These are phyloP conservation scores for Ailurus styani DNA, from an alignment of 2,113 vertebrate species.

Conservation along the genomic window DNA sequence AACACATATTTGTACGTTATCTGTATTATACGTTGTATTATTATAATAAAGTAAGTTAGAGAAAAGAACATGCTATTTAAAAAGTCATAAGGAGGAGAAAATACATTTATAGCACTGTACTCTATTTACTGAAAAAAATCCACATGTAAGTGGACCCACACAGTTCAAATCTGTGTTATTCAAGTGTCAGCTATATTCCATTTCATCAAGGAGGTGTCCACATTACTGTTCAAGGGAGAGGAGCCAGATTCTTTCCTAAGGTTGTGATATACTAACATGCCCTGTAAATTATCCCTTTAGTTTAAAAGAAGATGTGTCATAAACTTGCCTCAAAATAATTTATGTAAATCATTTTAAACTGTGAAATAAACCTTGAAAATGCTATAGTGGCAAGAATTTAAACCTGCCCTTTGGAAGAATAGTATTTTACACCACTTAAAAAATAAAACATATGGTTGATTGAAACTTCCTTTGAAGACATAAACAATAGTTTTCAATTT, in stretches of 20 bases:
- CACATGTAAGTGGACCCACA: not conserved
- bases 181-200: not conserved
- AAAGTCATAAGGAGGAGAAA: not conserved
- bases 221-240: not conserved
- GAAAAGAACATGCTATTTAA: not conserved
- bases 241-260: not conserved
- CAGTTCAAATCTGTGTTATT: not conserved
- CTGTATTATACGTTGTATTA: not conserved
- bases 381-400: not conserved
- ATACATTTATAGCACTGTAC: not conserved
- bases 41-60: not conserved
- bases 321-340: not conserved
- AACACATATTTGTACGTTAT: not conserved
- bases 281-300: not conserved
- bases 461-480: not conserved
- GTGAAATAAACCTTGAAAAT: not conserved
- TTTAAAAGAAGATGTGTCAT: not conserved
- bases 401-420: not conserved
- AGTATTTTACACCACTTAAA: not conserved
- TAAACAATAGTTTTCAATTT: not conserved
- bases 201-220: not conserved
- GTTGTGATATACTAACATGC: not conserved
- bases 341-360: not conserved
- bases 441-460: not conserved
- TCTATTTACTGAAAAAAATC: not conserved